Evolutionary conservation across 1,140 invertebrate genomes (phyloP), one percentile per base, ranked within the genome.

Genomic region (Myzus persicae): DNA sequence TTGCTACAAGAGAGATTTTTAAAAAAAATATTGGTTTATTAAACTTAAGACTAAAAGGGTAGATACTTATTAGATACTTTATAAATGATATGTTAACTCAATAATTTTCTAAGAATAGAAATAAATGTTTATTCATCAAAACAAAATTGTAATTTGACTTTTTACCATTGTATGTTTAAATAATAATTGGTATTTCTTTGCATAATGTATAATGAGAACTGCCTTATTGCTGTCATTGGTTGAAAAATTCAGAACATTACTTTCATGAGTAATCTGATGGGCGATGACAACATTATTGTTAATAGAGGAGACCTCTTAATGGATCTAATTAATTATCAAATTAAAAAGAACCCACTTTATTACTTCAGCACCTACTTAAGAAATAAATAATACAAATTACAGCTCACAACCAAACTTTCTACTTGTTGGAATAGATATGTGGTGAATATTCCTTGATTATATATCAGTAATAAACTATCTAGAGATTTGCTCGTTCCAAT

Each of bases 91-190:
- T 42, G 14, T 88, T 46, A 46, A 88, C 6, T n/a, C 36, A 48
- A 88, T 11, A 5, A 8, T 87, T 8, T 31, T 48, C 22, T 36
- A 88, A 48, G 59, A 88, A n/a, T 48, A n/a, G 31, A 36, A 88
- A 88, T 88, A 88, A 48, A 88, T 88, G 38, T 82, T 84, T 42
- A 36, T 88, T 48, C 42, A 18, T 88, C 5, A 44, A 85, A 42
- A 84, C 82, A 46, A 87, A 44, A 42, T 87, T 46, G 40, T 87
- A n/a, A 87, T 42, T 85, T 26, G 46, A n/a, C 14, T n/a, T 59
- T 67, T 67, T 14, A n/a, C 11, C n/a, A 0, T 76, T 76, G 5
- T n/a, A n/a, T 76, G 14, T 67, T n/a, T n/a, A n/a, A n/a, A 3
- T 76, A 18, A 51, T 51, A 1, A 51, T 51, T 22, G 20, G 22